Evolutionary conservation across 2,797 vertebrate genomes (phyloP).

Genomic region (Scomberomorus guttatus): DNA sequence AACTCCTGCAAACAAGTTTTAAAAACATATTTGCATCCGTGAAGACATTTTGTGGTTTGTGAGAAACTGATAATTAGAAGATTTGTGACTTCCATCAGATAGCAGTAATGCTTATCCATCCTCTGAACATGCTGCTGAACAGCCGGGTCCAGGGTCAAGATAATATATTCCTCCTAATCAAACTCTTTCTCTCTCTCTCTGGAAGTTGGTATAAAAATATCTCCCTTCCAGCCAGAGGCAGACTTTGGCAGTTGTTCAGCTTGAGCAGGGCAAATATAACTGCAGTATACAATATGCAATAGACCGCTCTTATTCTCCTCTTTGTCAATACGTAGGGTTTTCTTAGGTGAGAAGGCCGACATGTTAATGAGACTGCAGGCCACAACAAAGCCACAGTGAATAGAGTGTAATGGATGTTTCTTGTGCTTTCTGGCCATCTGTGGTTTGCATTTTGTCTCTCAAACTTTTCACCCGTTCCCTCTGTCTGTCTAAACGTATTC

Average conservation of each 20-base stretch:
- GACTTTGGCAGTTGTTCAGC: constrained; percentile 24
- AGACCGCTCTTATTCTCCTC: constrained; percentile 3
- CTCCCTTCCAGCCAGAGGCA: constrained; percentile 4
- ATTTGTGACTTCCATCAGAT: not conserved
- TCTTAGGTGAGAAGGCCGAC: constrained; percentile 30
- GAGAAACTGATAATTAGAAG: not conserved
- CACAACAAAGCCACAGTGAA: constrained; percentile 39
- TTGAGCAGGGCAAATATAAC: constrained; percentile 13
- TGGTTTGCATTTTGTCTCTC: constrained; percentile 18
- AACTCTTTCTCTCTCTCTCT: constrained; percentile 2
- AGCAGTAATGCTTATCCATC: constrained; percentile 24
- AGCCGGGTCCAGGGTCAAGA: constrained; percentile 14
- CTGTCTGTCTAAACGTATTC: constrained; percentile 18
- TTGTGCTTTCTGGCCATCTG: not conserved
- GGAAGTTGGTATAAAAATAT: constrained; percentile 14
- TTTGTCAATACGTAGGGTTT: constrained; percentile 27
- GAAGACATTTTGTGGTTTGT: not conserved
- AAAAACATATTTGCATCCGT: not conserved
- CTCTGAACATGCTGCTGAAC: constrained; percentile 18
- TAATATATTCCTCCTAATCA: constrained; percentile 15
- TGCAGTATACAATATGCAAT: constrained; percentile 19
- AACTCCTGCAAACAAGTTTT: not conserved
- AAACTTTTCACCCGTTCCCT: constrained; percentile 11
- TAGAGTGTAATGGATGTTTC: constrained; percentile 39
- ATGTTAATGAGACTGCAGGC: constrained; percentile 41